Base-by-base conservation (phyloP, 2,888 invertebrate genomes). In the Acrobasis repandana region DNA sequence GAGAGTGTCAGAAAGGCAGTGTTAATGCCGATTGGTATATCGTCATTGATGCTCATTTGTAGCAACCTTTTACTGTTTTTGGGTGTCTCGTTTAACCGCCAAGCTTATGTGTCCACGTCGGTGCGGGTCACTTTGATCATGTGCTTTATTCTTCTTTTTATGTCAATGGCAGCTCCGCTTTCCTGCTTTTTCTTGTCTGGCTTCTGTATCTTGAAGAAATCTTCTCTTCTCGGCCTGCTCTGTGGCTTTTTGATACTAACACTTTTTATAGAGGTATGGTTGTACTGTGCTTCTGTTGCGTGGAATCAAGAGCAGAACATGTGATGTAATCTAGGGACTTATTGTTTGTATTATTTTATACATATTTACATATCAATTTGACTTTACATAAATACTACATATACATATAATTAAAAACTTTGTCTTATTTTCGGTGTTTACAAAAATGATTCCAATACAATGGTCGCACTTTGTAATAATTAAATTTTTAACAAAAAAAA, bases 241-340 rank as follows among this genome's bases (percentile, higher is more conserved):
- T 9, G 54, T 80, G 0, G 60, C 28, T 9, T 70, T 73, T 48
- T 3, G 75, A 1, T 0, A 56, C 6, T 0, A 76, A 71, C 74
- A 0, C 0, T 74, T 10, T 86, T 77, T 67, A 59, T 81, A 18
- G 67, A 75, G 49, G 0, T 78, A 1, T 86, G 85, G 83, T 20
- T 84, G 9, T 86, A 83, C 71, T 85, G 80, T 58, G 68, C 72
- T 67, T 64, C 76, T 6, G 76, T 83, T 1, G 68, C 72, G 8
- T 72, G 74, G 58, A 82, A 75, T 63, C 65, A 69, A 63, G 28
- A 68, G 60, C 61, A 64, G 54, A 4, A 34, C 9, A 43, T 66
- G 10, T 43, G 5, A 14, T 43, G 5, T 14, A 43, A 11, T 6
- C 3, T 43, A 14, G 11, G 4, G 5, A 43, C 5, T 14, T 14